Conservation (phyloP, 2,888 invertebrate genomes). For the Argynnis bischoffii region DNA sequence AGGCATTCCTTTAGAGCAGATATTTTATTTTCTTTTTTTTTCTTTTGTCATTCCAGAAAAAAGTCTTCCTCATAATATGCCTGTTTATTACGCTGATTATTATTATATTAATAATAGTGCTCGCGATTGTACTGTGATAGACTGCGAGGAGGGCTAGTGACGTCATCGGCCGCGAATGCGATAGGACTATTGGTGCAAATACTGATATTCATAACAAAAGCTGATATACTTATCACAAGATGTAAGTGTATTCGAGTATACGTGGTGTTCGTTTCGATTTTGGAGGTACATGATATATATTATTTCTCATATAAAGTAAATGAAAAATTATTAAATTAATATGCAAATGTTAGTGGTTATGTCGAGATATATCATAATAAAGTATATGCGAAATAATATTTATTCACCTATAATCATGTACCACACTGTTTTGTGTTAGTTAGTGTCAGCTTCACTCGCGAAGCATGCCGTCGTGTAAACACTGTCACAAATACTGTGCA, state of each 20-base stretch:
- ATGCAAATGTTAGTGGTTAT: too few species aligned
- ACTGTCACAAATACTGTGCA: neutral
- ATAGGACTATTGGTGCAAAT: slow-evolving; percentile 36
- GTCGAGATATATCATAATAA: neutral
- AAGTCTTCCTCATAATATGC: slow-evolving; percentile 94
- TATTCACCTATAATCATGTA: neutral
- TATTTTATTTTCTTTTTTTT: slow-evolving; percentile 76
- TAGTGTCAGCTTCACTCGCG: slow-evolving; percentile 19
- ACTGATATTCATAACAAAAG: slow-evolving; percentile 37
- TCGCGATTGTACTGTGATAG: slow-evolving; percentile 72
- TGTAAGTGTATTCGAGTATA: slow-evolving; percentile 29
- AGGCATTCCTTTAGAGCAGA: slow-evolving; percentile 26
- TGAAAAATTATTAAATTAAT: neutral
- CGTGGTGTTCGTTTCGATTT: neutral
- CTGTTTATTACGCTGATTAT: slow-evolving; percentile 87
- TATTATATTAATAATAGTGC: slow-evolving; percentile 87
- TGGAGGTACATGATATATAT: neutral
- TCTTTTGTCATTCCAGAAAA: slow-evolving; percentile 89
- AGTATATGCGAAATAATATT: neutral
- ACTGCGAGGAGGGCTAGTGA: slow-evolving; percentile 48
- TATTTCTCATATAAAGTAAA: neutral
- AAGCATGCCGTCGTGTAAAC: slow-evolving; percentile 2
- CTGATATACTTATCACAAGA: slow-evolving; percentile 32
- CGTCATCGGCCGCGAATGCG: slow-evolving; percentile 44
- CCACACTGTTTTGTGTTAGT: neutral